Conservation (phyloP, 2,797 vertebrate genomes). For the Brachyrhaphis roseni region DNA sequence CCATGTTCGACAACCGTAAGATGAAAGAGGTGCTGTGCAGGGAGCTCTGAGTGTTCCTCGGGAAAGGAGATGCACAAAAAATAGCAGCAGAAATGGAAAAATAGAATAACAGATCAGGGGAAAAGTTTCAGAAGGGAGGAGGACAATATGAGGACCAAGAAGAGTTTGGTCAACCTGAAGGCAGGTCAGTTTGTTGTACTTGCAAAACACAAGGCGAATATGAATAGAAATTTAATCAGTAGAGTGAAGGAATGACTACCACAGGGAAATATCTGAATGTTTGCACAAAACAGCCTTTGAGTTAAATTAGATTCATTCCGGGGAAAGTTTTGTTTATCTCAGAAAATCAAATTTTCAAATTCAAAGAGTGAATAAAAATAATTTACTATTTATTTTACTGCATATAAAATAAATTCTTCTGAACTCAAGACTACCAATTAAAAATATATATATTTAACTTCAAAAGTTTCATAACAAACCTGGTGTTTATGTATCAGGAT, state of each 20-base stretch:
- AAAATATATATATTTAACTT: not conserved
- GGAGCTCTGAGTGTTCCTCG: conserved; percentile 39
- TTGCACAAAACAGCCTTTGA: not conserved
- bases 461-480: not conserved
- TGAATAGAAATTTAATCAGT: not conserved
- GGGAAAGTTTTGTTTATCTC: not conserved
- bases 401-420: not conserved
- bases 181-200: not conserved
- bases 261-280: not conserved
- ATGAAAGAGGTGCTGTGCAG: conserved; percentile 48
- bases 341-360: not conserved
- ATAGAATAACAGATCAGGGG: not conserved
- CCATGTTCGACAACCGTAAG: conserved; percentile 50
- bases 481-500: not conserved
- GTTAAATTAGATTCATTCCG: not conserved
- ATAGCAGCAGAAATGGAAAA: not conserved
- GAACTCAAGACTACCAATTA: not conserved
- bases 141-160: not conserved
- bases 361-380: not conserved
- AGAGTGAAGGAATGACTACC: not conserved
- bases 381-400: not conserved
- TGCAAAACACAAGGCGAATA: not conserved
- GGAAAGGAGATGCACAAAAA: conserved; percentile 25
- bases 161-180: not conserved
- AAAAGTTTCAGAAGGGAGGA: conserved; percentile 1